phyloP scores from a whole-genome alignment of 2,113 vertebrate species.

The Micromys minutus region DNA sequence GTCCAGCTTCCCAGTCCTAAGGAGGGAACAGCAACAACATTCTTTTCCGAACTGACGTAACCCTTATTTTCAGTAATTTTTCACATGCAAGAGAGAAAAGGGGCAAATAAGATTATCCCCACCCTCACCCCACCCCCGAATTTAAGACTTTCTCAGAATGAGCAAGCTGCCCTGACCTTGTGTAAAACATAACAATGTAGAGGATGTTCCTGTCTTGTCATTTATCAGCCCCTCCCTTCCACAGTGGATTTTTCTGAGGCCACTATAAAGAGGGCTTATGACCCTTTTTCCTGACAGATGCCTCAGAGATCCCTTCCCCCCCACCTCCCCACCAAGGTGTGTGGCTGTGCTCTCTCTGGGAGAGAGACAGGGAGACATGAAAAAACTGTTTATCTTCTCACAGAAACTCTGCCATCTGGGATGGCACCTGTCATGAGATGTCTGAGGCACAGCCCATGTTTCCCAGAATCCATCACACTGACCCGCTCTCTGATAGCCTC shows the following conservation, averaged over 20 bases:
- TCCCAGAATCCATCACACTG: neutral
- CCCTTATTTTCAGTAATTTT: constrained; percentile 73
- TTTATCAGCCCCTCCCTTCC: neutral
- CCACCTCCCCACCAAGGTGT: neutral
- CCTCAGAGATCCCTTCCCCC: neutral
- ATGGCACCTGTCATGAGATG: accelerated
- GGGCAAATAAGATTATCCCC: constrained; percentile 57
- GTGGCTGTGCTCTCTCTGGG: neutral
- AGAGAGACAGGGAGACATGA: neutral
- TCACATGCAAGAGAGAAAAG: constrained; percentile 55
- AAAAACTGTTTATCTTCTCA: neutral
- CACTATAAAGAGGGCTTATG: no score
- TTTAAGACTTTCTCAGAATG: constrained; percentile 18
- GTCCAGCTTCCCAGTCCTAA: constrained; percentile 49
- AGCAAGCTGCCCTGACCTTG: neutral
- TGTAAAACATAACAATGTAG: neutral
- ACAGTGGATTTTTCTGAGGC: accelerated
- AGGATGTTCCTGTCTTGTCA: neutral
- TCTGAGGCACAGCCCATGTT: neutral
- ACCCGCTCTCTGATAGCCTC: neutral
- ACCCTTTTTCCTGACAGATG: neutral
- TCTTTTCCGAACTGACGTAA: constrained; percentile 64
- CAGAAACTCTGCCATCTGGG: neutral
- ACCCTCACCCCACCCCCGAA: neutral
- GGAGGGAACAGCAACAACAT: neutral